Evolutionary conservation across 2,113 vertebrate genomes (phyloP).

Genomic region (Prochilodus magdalenae): DNA sequence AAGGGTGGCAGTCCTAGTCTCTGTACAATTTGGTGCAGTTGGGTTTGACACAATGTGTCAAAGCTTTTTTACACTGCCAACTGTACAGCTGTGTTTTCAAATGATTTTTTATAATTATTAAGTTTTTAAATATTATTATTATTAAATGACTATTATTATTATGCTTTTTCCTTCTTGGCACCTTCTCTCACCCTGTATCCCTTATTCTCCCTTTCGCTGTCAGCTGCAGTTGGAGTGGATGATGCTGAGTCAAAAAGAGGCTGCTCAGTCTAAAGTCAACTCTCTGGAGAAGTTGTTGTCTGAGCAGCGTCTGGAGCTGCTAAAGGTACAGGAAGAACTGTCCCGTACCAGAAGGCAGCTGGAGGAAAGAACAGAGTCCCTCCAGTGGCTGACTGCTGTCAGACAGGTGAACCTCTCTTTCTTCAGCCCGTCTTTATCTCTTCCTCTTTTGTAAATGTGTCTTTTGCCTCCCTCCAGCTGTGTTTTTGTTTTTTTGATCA

Average conservation of each 20-base stretch:
- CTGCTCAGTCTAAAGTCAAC: neutral
- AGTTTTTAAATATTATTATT: no score
- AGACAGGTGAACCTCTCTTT: conserved; percentile 10
- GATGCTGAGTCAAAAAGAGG: neutral
- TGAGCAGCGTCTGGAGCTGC: neutral
- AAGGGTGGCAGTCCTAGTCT: no score
- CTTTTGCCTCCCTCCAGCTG: neutral
- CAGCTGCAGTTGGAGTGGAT: neutral
- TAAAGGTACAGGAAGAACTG: neutral
- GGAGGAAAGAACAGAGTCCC: conserved; percentile 24
- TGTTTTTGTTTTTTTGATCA: no score
- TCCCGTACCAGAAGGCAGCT: conserved; percentile 7
- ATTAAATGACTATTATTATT: no score
- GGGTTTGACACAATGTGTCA: no score
- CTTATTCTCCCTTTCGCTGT: neutral
- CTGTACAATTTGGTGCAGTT: no score
- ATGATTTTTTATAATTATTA: no score
- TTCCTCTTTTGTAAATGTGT: neutral
- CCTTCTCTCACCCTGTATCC: no score
- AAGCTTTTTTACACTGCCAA: no score
- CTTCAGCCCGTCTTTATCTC: neutral
- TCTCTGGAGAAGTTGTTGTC: neutral
- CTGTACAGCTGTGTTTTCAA: no score
- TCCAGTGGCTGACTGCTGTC: conserved; percentile 44
- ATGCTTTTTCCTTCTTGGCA: no score